Conservation (phyloP, 1,140 invertebrate species). For the Thalassaphorura encarpata region DNA sequence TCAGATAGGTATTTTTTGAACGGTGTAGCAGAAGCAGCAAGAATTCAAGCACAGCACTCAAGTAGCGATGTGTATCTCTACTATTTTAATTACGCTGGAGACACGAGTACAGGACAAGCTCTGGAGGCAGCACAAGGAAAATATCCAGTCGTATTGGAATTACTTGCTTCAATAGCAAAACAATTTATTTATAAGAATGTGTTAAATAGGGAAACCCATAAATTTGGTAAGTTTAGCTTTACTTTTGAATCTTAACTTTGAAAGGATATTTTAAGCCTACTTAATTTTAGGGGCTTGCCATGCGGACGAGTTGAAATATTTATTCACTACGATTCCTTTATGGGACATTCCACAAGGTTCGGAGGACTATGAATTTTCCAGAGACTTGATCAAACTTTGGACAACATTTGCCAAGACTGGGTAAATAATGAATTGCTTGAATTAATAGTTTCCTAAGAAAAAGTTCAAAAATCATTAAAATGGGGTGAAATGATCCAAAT, state of each 20-base stretch:
- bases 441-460: no score
- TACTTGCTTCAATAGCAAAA: not conserved
- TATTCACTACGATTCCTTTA: not conserved
- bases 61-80: not conserved
- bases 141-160: not conserved
- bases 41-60: not conserved
- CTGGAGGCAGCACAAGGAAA: not conserved
- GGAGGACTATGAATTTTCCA: not conserved
- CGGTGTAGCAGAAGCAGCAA: not conserved
- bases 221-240: no score
- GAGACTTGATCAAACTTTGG: not conserved
- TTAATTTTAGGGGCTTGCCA: no score
- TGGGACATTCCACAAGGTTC: not conserved
- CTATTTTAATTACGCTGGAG: not conserved
- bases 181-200: not conserved
- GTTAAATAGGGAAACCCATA: not conserved
- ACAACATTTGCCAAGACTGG: not conserved
- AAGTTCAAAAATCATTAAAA: no score
- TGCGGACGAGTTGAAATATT: not conserved
- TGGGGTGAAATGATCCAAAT: no score
- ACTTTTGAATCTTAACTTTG: no score
- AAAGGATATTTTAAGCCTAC: no score
- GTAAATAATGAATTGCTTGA: no score
- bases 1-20: not conserved
- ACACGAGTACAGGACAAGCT: not conserved